Evolutionary conservation across 2,797 vertebrate genomes (phyloP).

Genomic region (Cichlasoma orientale): DNA sequence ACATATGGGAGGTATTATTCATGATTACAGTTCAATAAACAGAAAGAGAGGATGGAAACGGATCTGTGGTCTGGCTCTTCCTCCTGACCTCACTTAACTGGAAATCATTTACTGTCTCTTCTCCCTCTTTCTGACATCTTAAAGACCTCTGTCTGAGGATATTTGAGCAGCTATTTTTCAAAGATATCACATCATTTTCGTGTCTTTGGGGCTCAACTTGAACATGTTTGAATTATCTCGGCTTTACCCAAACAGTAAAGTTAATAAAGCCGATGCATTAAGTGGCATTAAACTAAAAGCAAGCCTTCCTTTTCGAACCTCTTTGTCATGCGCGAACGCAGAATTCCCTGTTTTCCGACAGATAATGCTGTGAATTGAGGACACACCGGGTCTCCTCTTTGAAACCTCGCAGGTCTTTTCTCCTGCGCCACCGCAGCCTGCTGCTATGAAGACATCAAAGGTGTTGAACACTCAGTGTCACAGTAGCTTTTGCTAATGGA

Average conservation of each 20-base stretch:
- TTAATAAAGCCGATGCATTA: not conserved
- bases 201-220: not conserved
- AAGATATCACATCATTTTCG: not conserved
- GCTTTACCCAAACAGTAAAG: not conserved
- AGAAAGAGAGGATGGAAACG: slow-evolving; percentile 58
- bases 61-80: slow-evolving; percentile 52
- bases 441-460: slow-evolving; percentile 75
- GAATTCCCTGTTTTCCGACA: not conserved
- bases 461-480: slow-evolving; percentile 35
- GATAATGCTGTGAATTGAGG: not conserved
- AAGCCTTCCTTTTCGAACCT: not conserved
- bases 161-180: not conserved
- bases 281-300: not conserved
- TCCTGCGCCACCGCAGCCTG: slow-evolving; percentile 44
- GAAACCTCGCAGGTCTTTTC: slow-evolving; percentile 35
- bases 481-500: slow-evolving; percentile 64
- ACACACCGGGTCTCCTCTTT: slow-evolving; percentile 32
- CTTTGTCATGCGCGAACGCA: not conserved
- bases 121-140: not conserved
- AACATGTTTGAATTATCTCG: not conserved
- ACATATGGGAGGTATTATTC: slow-evolving; percentile 67
- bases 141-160: not conserved
- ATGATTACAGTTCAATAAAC: slow-evolving; percentile 75
- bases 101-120: slow-evolving; percentile 34
- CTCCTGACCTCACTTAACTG: slow-evolving; percentile 33